Base-by-base conservation (phyloP, 2,113 vertebrate species). In the Callithrix jacchus region DNA sequence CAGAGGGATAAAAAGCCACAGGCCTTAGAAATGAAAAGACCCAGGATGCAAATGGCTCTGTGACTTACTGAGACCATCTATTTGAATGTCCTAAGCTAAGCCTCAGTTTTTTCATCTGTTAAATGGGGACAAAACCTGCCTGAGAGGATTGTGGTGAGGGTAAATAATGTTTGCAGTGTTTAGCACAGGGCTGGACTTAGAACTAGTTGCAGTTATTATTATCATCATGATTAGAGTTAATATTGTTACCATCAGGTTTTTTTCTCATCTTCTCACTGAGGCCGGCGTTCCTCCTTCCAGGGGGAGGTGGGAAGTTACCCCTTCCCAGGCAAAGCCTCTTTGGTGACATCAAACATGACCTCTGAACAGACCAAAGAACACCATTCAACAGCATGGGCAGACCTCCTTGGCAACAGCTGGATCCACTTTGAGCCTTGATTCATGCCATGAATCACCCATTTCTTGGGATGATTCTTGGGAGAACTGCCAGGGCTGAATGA, bases 21-120 rank as follows among this genome's bases (percentile, higher is more conserved):
- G 20, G 11, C 18, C 40, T 68, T n/a, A 61, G 56, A 42, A 73
- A 35, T 40, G 27, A 85, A 17, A 86, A 93, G 25, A 80, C 27
- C 13, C 21, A 16, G 17, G 58, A 32, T 35, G 9, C 32, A 82
- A 37, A 84, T 30, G 25, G 5, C 25, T 77, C 37, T 80, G 68
- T n/a, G 16, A 27, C 64, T 52, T 49, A 42, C 27, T 6, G 25
- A 23, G 11, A 35, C 14, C 47, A 37, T 73, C 66, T 37, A 14
- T 27, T 71, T 35, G 7, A 18, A 77, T 35, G 1, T 37, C 42
- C n/a, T 45, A 61, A 58, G 12, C n/a, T 47, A 54, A 71, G 9
- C 73, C 37, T 66, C 89, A 20, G 66, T 70, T 71, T 93, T 73
- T 71, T 70, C 3, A 23, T 77, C 47, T 61, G 49, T 61, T 93